Base-by-base conservation (phyloP, 2,797 vertebrate species). In the Champsocephalus esox region DNA sequence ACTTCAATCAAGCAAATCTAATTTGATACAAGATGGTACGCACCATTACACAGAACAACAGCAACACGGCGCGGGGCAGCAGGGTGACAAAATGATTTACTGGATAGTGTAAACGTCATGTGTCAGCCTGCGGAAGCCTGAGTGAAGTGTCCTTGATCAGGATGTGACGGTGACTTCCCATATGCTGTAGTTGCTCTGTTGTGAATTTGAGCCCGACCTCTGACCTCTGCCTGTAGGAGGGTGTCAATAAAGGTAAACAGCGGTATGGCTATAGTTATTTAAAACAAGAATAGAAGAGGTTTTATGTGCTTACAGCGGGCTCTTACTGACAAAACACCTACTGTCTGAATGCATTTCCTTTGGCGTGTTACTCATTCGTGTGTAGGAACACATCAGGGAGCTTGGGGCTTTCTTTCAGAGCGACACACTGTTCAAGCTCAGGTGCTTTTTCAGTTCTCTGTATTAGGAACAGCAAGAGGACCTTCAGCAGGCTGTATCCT, bases 1-100 rank as follows among this genome's bases (percentile, higher is more conserved):
- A 71, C 56, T 76, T 77, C 19, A 75, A 63, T 77, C 68, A 71
- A n/a, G 71, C 28, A 73, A 75, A 72, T 66, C 12, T 21, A 81
- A 76, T 81, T 28, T 4, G 60, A 65, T 3, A 4, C 50, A 21
- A 58, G 70, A 65, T 6, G 1, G 28, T 48, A 1, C 1, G 4
- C 60, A 32, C 14, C 59, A 2, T 69, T 57, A 17, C 34, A 45
- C 58, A 24, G 34, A 62, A 59, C 66, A 59, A 44, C 54, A 11
- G 38, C 16, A n/a, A n/a, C 46, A 49, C 54, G 1, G 1, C 2
- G 17, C 63, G 74, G 57, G 64, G 44, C 66, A 38, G 59, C 68
- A 16, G 12, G 52, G 21, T 43, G 58, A 64, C 14, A 0, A 58
- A 61, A 49, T 48, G 10, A 79, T 28, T 77, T 34, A 62, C 63